These are phyloP conservation scores for Alauda arvensis DNA, from an alignment of 2,797 vertebrate genomes.

Conservation along the genomic window DNA sequence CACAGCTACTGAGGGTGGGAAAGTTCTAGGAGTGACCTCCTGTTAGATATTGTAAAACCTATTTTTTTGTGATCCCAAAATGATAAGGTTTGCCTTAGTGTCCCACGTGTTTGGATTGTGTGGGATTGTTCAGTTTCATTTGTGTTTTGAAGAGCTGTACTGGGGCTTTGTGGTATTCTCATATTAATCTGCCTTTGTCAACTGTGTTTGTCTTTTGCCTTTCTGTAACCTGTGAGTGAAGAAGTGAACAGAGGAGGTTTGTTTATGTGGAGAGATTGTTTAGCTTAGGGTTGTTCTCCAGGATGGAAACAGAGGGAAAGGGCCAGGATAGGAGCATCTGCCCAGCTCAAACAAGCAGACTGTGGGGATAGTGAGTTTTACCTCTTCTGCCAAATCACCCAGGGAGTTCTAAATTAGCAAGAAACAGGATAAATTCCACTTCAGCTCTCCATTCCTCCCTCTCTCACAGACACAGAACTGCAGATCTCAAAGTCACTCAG, in stretches of 20 bases:
- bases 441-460: not conserved
- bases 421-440: not conserved
- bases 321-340: not conserved
- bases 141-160: not conserved
- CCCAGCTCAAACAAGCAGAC: not conserved
- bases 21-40: not conserved
- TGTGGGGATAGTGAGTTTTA: not conserved
- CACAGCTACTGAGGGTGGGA: not conserved
- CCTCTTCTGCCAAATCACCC: not conserved
- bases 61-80: not conserved
- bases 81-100: not conserved
- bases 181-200: not conserved
- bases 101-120: not conserved
- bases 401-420: not conserved
- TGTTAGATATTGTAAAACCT: not conserved
- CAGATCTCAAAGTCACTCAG: not conserved
- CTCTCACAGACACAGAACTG: not conserved
- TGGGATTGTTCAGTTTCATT: not conserved
- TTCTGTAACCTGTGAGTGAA: conserved; percentile 1
- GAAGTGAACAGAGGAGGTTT: not conserved
- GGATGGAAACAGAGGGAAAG: not conserved
- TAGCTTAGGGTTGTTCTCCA: conserved; percentile 3
- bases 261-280: conserved; percentile 1
- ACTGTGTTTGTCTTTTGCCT: not conserved
- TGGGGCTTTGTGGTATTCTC: not conserved